These are phyloP conservation scores for Rhagonycha fulva DNA, from an alignment of 2,888 invertebrate species.

Conservation along the genomic window DNA sequence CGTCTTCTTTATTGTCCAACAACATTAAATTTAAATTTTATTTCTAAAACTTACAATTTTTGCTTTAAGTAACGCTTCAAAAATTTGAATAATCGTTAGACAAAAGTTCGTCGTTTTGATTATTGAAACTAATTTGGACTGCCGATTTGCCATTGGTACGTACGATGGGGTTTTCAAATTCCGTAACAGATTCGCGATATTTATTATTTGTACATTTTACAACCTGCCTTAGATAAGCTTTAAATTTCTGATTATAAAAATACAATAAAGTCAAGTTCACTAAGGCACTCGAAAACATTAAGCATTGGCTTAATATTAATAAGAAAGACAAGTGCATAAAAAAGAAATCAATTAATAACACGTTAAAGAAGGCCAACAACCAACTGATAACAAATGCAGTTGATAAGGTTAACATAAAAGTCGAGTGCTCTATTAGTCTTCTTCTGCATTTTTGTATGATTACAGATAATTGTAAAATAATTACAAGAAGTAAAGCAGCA, in stretches of 20 bases:
- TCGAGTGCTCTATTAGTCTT: not conserved
- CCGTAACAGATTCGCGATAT: not conserved
- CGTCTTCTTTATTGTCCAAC: not conserved
- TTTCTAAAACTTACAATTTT: too few species aligned
- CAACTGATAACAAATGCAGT: conserved; percentile 3
- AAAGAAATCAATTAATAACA: not conserved
- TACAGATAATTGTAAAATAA: not conserved
- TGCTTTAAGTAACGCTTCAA: not conserved
- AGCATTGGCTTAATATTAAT: not conserved
- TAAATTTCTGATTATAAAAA: conserved; percentile 8
- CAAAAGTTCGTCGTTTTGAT: not conserved
- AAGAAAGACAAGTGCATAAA: not conserved
- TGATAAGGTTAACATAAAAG: conserved; percentile 4
- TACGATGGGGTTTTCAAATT: not conserved
- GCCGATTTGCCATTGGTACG: not conserved
- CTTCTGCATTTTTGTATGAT: not conserved
- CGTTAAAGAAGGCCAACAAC: not conserved
- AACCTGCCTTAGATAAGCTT: conserved; percentile 8
- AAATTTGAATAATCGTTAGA: not conserved
- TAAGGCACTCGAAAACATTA: not conserved
- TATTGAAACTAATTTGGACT: not conserved
- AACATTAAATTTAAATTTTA: too few species aligned
- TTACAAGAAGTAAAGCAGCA: not conserved
- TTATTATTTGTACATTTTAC: not conserved
- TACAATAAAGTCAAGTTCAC: not conserved